Percentiles rank a stretch among this genome's conserved stretches.
Conservation (phyloP, 2,888 invertebrate genomes). For the Ptycholaimellus sp. region DNA sequence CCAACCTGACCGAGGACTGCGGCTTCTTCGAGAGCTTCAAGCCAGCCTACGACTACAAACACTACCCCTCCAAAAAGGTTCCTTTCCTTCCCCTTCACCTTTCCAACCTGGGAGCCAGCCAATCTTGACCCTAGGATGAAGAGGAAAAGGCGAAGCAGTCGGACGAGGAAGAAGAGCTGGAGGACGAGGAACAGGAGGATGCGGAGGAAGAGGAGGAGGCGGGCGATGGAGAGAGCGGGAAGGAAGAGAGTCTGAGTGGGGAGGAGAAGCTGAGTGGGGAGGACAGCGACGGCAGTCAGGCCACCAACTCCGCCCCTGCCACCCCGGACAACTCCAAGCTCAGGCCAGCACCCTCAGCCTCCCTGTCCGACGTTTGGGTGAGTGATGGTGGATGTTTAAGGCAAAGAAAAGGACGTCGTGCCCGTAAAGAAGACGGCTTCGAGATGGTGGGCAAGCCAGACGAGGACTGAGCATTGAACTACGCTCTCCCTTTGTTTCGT, state of each 20-base stretch:
- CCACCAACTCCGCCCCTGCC: too few relatives aligned
- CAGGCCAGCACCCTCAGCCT: neutral
- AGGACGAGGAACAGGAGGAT: constrained; percentile 8
- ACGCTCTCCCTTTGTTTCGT: too few relatives aligned
- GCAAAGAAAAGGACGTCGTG: neutral
- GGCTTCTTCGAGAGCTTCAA: constrained; percentile 95
- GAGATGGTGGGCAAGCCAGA: neutral
- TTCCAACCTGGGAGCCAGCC: neutral
- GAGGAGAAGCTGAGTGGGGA: too few relatives aligned
- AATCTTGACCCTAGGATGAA: neutral
- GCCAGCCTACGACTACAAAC: constrained; percentile 48
- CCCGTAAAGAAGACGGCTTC: neutral
- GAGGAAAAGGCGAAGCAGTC: constrained; percentile 3
- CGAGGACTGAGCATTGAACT: too few relatives aligned
- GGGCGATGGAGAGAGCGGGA: neutral
- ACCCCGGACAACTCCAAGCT: too few relatives aligned
- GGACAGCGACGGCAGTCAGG: too few relatives aligned
- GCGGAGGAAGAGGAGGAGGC: constrained; percentile 1
- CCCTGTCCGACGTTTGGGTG: neutral
- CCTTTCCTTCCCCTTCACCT: too few relatives aligned
- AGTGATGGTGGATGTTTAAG: neutral
- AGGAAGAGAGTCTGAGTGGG: neutral
- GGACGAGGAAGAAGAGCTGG: constrained; percentile 1
- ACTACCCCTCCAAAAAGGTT: constrained; percentile 6
- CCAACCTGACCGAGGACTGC: constrained; percentile 96